Conservation (phyloP, 1,140 invertebrate species). For the Mactra quadrangularis region DNA sequence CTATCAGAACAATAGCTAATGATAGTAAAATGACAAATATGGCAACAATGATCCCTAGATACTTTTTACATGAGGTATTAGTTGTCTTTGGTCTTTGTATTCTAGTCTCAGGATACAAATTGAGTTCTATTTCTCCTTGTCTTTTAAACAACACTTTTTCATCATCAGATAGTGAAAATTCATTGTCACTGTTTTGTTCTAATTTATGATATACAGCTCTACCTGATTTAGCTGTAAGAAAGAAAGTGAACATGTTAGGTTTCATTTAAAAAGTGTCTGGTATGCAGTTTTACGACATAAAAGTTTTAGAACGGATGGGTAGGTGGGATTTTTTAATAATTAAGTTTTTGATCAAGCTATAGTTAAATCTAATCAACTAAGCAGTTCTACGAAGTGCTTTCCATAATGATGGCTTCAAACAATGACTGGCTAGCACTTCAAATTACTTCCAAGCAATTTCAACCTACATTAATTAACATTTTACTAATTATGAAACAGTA, state of each 20-base stretch:
- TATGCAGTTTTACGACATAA: neutral
- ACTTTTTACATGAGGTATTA: neutral
- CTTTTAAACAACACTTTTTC: constrained; percentile 42
- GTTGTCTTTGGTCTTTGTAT: neutral
- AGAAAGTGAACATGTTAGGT: neutral
- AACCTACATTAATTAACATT: neutral
- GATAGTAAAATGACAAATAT: neutral
- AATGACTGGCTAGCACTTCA: neutral
- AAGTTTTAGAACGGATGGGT: neutral
- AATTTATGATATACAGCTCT: neutral
- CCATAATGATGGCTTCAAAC: neutral
- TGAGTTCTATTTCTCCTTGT: constrained; percentile 46
- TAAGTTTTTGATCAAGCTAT: neutral
- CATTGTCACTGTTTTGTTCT: constrained; percentile 13
- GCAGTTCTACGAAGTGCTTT: no score
- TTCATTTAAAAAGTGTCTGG: neutral
- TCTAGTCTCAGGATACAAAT: constrained; percentile 29
- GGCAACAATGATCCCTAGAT: neutral
- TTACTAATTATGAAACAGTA: neutral
- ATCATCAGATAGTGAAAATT: constrained; percentile 24
- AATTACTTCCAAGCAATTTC: neutral
- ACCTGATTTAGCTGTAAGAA: neutral
- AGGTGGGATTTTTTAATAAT: neutral
- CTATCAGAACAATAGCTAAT: neutral
- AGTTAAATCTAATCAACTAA: neutral